phyloP scores from a whole-genome alignment of 2,797 vertebrate genomes.

The Tapera naevia region DNA sequence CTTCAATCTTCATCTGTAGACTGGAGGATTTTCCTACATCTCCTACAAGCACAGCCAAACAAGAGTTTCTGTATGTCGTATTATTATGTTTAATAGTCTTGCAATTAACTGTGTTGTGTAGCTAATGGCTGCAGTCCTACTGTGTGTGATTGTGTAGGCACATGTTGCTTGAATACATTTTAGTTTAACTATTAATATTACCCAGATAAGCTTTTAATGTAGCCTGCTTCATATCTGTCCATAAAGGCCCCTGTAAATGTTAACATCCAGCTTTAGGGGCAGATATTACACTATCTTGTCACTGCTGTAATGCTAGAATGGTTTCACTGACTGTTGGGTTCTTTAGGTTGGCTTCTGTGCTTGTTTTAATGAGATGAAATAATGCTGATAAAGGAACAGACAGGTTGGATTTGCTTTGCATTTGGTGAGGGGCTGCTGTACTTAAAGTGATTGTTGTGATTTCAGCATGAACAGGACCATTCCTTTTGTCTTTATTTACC shows the following conservation, averaged over 20 bases:
- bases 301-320: background rate
- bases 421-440: background rate
- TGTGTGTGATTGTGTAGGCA: slow-evolving; percentile 60
- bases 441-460: background rate
- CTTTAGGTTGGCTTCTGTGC: background rate
- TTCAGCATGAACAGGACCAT: background rate
- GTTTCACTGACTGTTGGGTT: background rate
- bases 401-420: background rate
- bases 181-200: background rate
- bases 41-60: slow-evolving; percentile 99
- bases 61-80: slow-evolving; percentile 99
- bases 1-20: slow-evolving; percentile 85
- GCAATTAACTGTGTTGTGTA: slow-evolving; percentile 66
- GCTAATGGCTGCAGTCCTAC: slow-evolving; percentile 55
- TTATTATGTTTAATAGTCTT: slow-evolving; percentile 70
- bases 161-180: slow-evolving; percentile 5
- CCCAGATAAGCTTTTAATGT: background rate
- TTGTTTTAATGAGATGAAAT: background rate
- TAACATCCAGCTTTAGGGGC: background rate
- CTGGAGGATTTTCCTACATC: slow-evolving; percentile 99
- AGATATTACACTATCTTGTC: background rate
- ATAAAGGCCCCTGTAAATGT: background rate
- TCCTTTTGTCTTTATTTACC: background rate
- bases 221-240: background rate
- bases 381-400: background rate